Evolutionary conservation across 2,113 vertebrate species (phyloP).

Genomic region (Sterrhoptilus dennistouni): DNA sequence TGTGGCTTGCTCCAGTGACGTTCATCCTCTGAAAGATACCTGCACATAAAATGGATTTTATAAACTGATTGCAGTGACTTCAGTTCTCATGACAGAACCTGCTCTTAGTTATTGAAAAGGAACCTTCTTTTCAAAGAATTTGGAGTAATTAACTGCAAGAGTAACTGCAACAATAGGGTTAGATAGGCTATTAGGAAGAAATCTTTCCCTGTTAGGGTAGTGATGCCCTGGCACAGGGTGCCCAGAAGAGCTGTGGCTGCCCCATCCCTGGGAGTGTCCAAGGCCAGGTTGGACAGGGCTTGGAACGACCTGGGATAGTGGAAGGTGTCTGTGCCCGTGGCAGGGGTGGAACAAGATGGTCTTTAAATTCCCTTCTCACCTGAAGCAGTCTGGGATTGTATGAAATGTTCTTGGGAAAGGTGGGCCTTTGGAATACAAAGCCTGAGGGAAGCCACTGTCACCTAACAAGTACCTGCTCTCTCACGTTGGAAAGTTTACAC

Average conservation of each 20-base stretch:
- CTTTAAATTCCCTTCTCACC: neutral
- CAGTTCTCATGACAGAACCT: neutral
- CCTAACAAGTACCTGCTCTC: neutral
- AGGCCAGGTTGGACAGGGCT: rapidly evolving
- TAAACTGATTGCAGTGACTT: neutral
- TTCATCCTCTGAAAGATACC: neutral
- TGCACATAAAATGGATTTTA: neutral
- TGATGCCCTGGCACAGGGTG: rapidly evolving
- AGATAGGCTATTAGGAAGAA: neutral
- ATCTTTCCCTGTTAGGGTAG: rapidly evolving
- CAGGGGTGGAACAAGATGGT: rapidly evolving
- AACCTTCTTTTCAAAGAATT: neutral
- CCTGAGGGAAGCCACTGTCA: neutral
- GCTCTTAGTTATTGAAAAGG: neutral
- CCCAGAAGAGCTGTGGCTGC: neutral
- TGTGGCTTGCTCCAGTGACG: neutral
- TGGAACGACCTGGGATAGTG: rapidly evolving
- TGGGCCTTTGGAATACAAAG: neutral
- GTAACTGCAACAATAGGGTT: neutral
- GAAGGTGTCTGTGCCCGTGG: neutral
- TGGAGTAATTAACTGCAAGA: neutral
- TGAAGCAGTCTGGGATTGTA: rapidly evolving
- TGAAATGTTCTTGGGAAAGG: neutral
- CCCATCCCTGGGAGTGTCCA: neutral
- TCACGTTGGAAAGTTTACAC: neutral